These are phyloP conservation scores for Lycocorax pyrrhopterus DNA, from an alignment of 2,113 vertebrate species.

Conservation along the genomic window DNA sequence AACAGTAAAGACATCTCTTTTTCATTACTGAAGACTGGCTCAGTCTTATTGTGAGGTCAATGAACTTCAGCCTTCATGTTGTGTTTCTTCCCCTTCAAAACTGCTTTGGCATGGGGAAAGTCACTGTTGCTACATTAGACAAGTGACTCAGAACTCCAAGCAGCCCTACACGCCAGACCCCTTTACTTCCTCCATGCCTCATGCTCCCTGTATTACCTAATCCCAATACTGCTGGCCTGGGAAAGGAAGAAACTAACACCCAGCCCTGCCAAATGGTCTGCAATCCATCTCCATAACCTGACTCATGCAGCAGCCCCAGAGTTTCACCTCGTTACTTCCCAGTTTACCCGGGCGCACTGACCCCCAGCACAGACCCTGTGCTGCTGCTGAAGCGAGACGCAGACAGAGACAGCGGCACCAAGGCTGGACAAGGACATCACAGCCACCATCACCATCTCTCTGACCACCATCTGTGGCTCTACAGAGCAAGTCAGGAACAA, in stretches of 20 bases:
- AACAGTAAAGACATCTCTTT: not conserved
- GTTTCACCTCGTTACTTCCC: not conserved
- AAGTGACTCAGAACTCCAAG: conserved; percentile 2
- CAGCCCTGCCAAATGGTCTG: not conserved
- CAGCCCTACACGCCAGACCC: not conserved
- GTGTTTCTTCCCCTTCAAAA: not conserved
- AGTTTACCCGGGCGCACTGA: not conserved
- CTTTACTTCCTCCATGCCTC: not conserved
- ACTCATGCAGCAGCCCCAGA: not conserved
- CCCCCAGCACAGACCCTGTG: not conserved
- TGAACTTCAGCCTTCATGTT: not conserved
- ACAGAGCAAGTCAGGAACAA: not conserved
- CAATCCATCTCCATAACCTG: not conserved
- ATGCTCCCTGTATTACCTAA: not conserved
- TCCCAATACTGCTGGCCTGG: not conserved
- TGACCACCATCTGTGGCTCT: not conserved
- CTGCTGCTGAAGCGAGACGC: not conserved
- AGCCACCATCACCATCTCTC: not conserved
- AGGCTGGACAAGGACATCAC: not conserved
- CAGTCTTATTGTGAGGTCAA: not conserved
- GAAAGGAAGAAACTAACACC: not conserved
- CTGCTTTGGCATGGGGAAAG: not conserved
- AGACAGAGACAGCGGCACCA: not conserved
- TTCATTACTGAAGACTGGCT: not conserved
- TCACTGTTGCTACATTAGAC: not conserved